phyloP scores from a whole-genome alignment of 2,888 invertebrate species.

The Cephus nigrinus region DNA sequence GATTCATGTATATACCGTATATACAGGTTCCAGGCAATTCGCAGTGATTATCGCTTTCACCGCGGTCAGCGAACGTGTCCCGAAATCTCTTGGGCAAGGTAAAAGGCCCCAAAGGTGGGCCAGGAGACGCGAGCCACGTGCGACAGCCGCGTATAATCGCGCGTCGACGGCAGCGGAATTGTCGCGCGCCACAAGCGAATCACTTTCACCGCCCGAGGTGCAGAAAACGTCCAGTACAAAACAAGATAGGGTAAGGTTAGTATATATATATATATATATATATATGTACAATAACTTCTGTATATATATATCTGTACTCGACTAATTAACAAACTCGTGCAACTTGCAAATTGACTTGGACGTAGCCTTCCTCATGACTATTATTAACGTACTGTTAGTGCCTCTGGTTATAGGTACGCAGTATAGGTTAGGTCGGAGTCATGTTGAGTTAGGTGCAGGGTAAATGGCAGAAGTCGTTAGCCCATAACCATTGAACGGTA shows the following conservation, averaged over 20 bases:
- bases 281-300: not conserved
- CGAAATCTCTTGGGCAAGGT: not conserved
- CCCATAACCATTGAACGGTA: not conserved
- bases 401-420: not conserved
- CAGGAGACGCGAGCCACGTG: conserved; percentile 26
- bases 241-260: not conserved
- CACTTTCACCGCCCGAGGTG: not conserved
- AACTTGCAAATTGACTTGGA: not conserved
- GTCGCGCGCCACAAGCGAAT: conserved; percentile 25
- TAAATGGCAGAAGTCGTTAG: not conserved
- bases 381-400: not conserved
- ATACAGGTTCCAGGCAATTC: conserved; percentile 19
- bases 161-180: conserved; percentile 33
- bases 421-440: not conserved
- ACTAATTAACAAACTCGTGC: not conserved
- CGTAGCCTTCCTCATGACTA: not conserved
- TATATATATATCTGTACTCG: not conserved
- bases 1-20: not conserved
- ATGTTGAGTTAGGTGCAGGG: not conserved
- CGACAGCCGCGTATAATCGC: conserved; percentile 43
- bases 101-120: conserved; percentile 1
- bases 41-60: conserved; percentile 35
- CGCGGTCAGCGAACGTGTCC: conserved; percentile 9
- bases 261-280: not conserved
- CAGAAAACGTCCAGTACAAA: not conserved